Base-by-base conservation (phyloP, 1,140 invertebrate genomes). In the Dendrolimus kikuchii region DNA sequence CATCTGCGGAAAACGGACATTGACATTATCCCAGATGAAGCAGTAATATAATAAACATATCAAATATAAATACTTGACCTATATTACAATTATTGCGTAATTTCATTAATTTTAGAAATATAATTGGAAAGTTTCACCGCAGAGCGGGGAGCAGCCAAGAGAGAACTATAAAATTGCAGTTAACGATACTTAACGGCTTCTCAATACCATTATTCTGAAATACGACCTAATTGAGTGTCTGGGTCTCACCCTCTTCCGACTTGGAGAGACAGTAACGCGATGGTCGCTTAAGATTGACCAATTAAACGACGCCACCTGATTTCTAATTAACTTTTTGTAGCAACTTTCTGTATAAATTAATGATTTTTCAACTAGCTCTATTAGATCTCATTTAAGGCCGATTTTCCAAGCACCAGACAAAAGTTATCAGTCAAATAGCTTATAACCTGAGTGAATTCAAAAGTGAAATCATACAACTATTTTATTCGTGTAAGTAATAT, bases 101-200 rank as follows among this genome's bases (percentile, higher is more conserved):
- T 64, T 64, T 67, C 58, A 57, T 60, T 49, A 70, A 65, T 62
- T 67, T 66, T 59, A 53, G 62, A 57, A 66, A 47, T 60, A 66
- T 65, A 71, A 71, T 68, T 68, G 68, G 47, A 68, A 68, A 71
- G 59, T 71, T 71, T 43, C 55, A 51, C 60, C 60, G 55, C 57
- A 53, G 47, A 61, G 50, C 50, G 53, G 42, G 41, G 65, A 53
- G 55, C 46, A 53, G 53, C 47, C 57, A 9, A 46, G 55, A 55
- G 66, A 66, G 68, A 66, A 68, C 68, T 68, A 68, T 68, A 68
- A 68, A 71, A 71, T 68, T 62, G 66, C 66, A 66, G 68, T 68
- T 71, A 68, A 64, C 62, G 51, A 51, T 9, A 51, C 45, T 46
- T 39, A 65, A 71, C 66, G 66, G 61, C 59, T 64, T 62, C 63